Evolutionary conservation across 2,113 vertebrate species (phyloP), one percentile per base, ranked within the genome.

Genomic region (Microtus pennsylvanicus): DNA sequence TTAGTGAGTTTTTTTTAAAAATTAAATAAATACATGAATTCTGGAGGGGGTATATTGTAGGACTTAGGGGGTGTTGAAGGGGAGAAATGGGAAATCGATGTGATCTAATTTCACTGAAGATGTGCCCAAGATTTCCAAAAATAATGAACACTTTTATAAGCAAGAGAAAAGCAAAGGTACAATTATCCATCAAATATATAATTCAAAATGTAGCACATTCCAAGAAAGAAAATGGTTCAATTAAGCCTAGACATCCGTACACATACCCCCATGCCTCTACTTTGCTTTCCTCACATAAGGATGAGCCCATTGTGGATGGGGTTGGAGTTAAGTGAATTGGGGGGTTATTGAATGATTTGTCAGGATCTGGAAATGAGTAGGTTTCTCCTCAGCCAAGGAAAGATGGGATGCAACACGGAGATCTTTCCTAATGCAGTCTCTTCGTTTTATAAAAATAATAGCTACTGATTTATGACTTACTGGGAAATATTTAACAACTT

Each of bases 361-460:
- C 42, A 89, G 52, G 24, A 94, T 81, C 16, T 69, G 69, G 26
- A 96, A 89, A 86, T 77, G 26, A 61, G 30, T 80, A 72, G 80
- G 33, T 80, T 47, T 55, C 69, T 92, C 24, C 19, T 74, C 72
- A 45, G 30, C 52, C 90, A 76, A 94, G 42, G 70, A 75, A 30
- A 63, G 42, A 88, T n/a, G n/a, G 61, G 52, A 76, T 55, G 52
- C 26, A 65, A 14, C 12, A 14, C 35, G 76, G 45, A 95, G 47
- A n/a, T 83, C 87, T 89, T 91, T 89, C 93, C 92, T 58, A 93
- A 38, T 17, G 45, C 33, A 61, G 35, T 77, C 10, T 70, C 89
- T 85, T 95, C 63, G 93, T 47, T 87, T 96, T 67, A 69, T 72
- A 55, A 35, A 65, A 90, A 82, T 65, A 94, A 38, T 77, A 35